These are phyloP conservation scores for Theropithecus gelada DNA, from an alignment of 2,113 vertebrate species.

Conservation along the genomic window DNA sequence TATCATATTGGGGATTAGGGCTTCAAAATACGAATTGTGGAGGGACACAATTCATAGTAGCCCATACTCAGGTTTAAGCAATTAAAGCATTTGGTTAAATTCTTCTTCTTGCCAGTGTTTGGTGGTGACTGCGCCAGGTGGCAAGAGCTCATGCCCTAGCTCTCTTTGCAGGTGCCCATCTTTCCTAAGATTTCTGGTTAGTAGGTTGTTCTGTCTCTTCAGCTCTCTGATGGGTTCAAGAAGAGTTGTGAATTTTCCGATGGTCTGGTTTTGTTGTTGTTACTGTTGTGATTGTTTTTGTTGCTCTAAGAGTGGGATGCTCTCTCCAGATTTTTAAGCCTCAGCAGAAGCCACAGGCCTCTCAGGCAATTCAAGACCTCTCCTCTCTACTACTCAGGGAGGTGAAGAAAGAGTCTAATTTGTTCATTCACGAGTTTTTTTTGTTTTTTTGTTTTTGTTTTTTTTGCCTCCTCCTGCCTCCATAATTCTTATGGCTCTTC, in stretches of 20 bases:
- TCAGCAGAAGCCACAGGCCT: not conserved
- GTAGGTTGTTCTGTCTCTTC: not conserved
- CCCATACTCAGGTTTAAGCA: not conserved
- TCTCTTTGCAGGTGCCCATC: not conserved
- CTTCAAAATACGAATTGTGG: not conserved
- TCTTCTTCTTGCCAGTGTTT: conserved; percentile 2
- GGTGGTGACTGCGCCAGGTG: not conserved
- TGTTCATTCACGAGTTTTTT: not conserved
- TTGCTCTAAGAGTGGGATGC: not conserved
- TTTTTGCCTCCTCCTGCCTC: not conserved
- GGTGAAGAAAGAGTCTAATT: not conserved
- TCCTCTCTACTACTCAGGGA: not conserved
- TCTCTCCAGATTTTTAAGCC: not conserved
- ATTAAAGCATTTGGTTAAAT: not conserved
- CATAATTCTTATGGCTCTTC: not conserved
- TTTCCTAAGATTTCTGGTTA: not conserved
- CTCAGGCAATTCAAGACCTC: not conserved
- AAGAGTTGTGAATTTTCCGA: conserved; percentile 3
- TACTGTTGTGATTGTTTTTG: not conserved
- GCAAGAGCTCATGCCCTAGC: not conserved
- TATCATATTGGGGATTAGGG: not conserved
- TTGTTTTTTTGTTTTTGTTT: too few relatives aligned
- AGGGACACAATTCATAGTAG: not conserved
- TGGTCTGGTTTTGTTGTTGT: not conserved
- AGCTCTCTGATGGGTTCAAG: not conserved